Percentiles rank a stretch among this genome's conserved stretches.
Evolutionary conservation across 1,140 invertebrate species (phyloP).

Genomic region (Pollicipes pollicipes): DNA sequence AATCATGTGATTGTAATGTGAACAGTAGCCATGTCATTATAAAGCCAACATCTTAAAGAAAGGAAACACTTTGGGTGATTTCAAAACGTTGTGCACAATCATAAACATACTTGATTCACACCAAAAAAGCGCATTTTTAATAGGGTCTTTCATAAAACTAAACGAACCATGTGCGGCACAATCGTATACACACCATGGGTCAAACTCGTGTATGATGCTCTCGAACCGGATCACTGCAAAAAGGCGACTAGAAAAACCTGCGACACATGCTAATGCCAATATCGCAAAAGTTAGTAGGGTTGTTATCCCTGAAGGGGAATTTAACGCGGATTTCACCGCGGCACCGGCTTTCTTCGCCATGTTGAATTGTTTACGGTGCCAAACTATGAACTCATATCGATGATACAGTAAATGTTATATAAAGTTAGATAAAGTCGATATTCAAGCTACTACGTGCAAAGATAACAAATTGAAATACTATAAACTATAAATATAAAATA

Average conservation of each 20-base stretch:
- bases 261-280: conserved; percentile 83
- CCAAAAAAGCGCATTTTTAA: too few species aligned
- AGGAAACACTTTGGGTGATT: too few species aligned
- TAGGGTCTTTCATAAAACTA: too few species aligned
- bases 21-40: too few species aligned
- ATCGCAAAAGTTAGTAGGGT: conserved; percentile 82
- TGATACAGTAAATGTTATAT: background rate
- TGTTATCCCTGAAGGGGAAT: conserved; percentile 29
- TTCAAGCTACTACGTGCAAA: too few species aligned
- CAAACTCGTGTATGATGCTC: conserved; percentile 99
- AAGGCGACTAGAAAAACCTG: conserved; percentile 88
- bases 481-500: background rate
- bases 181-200: conserved; percentile 74
- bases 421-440: too few species aligned
- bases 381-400: background rate
- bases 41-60: too few species aligned
- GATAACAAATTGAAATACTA: background rate
- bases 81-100: too few species aligned
- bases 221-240: conserved; percentile 99
- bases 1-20: too few species aligned
- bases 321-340: background rate
- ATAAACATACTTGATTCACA: too few species aligned
- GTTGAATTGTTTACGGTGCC: background rate
- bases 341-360: conserved; percentile 1
- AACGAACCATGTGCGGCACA: background rate